Percentiles rank a stretch among this genome's conserved stretches.
Evolutionary conservation across 1,140 invertebrate genomes (phyloP).

Genomic region (Apocrypta bakeri): DNA sequence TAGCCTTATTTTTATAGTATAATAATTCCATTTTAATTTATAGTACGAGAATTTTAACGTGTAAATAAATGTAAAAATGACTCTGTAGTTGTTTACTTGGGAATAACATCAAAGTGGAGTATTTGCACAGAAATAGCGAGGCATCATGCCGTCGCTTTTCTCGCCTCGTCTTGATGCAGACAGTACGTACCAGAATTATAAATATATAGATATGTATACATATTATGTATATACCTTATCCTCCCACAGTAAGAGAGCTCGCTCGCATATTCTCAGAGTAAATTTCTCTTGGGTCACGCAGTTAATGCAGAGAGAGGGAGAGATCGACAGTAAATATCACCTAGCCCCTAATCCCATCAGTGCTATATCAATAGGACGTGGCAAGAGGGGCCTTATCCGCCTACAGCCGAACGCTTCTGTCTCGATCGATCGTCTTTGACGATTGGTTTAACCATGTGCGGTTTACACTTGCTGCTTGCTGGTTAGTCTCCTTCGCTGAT

Average conservation of each 20-base stretch:
- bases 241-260: not conserved
- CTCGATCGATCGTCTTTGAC: slow-evolving; percentile 31
- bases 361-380: not conserved
- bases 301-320: not conserved
- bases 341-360: slow-evolving; percentile 36
- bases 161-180: no score
- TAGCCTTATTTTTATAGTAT: no score
- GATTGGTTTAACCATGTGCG: not conserved
- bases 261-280: slow-evolving; percentile 36
- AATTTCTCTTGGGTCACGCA: slow-evolving; percentile 34
- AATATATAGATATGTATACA: no score
- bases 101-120: no score
- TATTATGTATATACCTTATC: no score
- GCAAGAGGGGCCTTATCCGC: not conserved
- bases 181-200: no score
- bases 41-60: no score
- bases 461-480: not conserved
- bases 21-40: no score
- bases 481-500: slow-evolving; percentile 1
- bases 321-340: slow-evolving; percentile 26
- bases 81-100: no score
- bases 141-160: no score
- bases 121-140: no score
- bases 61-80: no score
- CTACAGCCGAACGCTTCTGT: not conserved